A percentile compares a stretch with the other conserved stretches of the same genome.
Conservation (phyloP, 2,888 invertebrate genomes). For the Cephus sareptanus region DNA sequence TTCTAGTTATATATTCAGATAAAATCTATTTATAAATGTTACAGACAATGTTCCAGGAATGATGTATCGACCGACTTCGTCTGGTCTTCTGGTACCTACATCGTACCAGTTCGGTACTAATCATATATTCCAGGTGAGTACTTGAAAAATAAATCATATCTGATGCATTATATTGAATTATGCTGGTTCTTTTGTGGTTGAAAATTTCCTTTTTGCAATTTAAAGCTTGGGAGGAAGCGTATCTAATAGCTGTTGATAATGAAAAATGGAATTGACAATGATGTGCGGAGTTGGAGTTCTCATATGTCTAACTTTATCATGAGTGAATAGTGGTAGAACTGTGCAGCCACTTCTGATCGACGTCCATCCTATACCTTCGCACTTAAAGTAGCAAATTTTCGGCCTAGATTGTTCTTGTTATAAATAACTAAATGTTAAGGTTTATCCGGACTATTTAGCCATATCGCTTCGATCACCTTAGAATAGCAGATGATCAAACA, state of each 20-base stretch:
- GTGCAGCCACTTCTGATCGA: conserved; percentile 62
- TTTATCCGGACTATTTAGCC: conserved; percentile 5
- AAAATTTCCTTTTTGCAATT: too few relatives aligned
- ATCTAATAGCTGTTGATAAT: too few relatives aligned
- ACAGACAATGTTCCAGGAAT: conserved; percentile 68
- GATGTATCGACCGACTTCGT: conserved; percentile 76
- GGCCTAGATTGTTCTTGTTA: conserved; percentile 60
- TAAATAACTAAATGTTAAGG: conserved; percentile 57
- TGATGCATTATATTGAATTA: conserved; percentile 23
- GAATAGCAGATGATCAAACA: too few relatives aligned
- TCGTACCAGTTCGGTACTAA: conserved; percentile 73
- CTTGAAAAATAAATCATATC: conserved; percentile 36
- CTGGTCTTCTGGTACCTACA: conserved; percentile 71
- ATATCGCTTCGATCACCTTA: too few relatives aligned
- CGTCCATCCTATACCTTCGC: conserved; percentile 69
- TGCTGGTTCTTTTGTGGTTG: background rate
- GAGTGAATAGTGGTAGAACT: conserved; percentile 67
- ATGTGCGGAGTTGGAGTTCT: conserved; percentile 43
- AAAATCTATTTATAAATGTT: conserved; percentile 16
- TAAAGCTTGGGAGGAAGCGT: too few relatives aligned
- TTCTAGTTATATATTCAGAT: too few relatives aligned
- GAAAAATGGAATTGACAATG: conserved; percentile 35
- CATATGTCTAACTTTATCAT: too few relatives aligned
- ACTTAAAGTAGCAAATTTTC: conserved; percentile 68
- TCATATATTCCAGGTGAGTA: conserved; percentile 74